Base-by-base conservation (phyloP, 1,140 invertebrate genomes). In the Choristoneura fumiferana region DNA sequence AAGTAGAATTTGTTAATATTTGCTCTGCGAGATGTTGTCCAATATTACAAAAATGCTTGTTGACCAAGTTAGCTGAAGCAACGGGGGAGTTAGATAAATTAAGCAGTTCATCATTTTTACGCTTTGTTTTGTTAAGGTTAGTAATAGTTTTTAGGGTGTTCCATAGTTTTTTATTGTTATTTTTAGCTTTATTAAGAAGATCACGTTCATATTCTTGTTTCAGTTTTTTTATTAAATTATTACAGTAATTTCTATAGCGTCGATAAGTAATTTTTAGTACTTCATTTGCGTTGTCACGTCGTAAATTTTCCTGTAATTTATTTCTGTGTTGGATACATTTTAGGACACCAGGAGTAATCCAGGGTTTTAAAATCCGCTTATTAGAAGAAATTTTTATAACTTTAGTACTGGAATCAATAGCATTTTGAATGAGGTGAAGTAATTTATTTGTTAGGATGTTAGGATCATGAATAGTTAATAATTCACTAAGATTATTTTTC, bases 121-220 rank as follows among this genome's bases (percentile, higher is more conserved):
- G 4, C n/a, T 39, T 39, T 4, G 13, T 6, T 39, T 39, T 39
- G n/a, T 39, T 39, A 6, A 14, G 4, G n/a, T 39, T 39, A 5
- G 38, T 39, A n/a, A 39, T 39, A 6, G 38, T 12, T 39, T 39
- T 39, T 12, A 39, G 4, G 4, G 38, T 12, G n/a, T 39, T 39
- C 38, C 38, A 39, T 39, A 39, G n/a, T 39, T 39, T 10, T 39
- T 39, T 39, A 39, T 39, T 39, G 13, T 39, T 39, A 39, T 14
- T 39, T 14, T 39, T 39, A 39, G 38, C 4, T 5, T 39, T 14
- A 12, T 39, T 39, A 39, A 39, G 38, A n/a, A 39, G 38, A 4
- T 39, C 38, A 4, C 38, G 4, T 39, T 39, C 38, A 39, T 39
- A 39, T 4, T 34, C 9, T 34, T 34, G 33, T 34, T 34, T 34